Evolutionary conservation across 2,888 invertebrate species (phyloP).

Genomic region (Odontothrips loti): DNA sequence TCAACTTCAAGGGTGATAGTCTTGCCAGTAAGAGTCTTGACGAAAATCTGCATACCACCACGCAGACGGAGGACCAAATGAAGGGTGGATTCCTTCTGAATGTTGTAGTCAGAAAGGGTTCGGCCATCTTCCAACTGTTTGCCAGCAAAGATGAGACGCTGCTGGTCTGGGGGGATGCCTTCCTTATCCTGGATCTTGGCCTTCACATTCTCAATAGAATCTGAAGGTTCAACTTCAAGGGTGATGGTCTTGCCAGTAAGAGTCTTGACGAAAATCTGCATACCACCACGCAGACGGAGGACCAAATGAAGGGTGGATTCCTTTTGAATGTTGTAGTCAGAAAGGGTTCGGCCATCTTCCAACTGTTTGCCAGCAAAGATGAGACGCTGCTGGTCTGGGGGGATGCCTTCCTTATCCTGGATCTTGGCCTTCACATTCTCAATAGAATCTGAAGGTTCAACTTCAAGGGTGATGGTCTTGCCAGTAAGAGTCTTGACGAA

Average conservation of each 20-base stretch:
- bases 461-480: slow-evolving; percentile 50
- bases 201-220: slow-evolving; percentile 62
- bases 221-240: slow-evolving; percentile 53
- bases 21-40: slow-evolving; percentile 38
- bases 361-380: slow-evolving; percentile 60
- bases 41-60: slow-evolving; percentile 53
- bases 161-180: slow-evolving; percentile 50
- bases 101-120: slow-evolving; percentile 41
- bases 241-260: slow-evolving; percentile 51
- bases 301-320: slow-evolving; percentile 57
- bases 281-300: slow-evolving; percentile 51
- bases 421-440: slow-evolving; percentile 58
- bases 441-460: slow-evolving; percentile 58
- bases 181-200: slow-evolving; percentile 57
- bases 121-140: slow-evolving; percentile 58
- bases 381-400: slow-evolving; percentile 57
- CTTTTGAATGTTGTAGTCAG: slow-evolving; percentile 61
- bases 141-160: slow-evolving; percentile 52
- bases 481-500: slow-evolving; percentile 52
- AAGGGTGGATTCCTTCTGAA: slow-evolving; percentile 49
- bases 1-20: slow-evolving; percentile 15
- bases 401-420: slow-evolving; percentile 58
- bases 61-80: slow-evolving; percentile 52
- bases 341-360: slow-evolving; percentile 58
- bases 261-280: slow-evolving; percentile 54